Evolutionary conservation across 2,797 vertebrate species (phyloP).

Genomic region (Anguilla pacifica): DNA sequence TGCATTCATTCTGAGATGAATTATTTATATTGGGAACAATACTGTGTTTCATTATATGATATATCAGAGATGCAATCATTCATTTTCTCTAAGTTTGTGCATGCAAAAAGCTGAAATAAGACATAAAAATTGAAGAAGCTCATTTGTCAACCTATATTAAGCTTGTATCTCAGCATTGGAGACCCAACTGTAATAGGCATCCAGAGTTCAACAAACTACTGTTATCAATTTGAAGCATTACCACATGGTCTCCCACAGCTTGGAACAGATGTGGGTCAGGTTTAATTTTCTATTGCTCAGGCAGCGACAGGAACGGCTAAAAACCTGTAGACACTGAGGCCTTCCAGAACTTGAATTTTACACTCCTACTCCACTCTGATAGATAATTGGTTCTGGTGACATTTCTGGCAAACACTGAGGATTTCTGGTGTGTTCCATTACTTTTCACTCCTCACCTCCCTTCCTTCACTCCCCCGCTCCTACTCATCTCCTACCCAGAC

Average conservation of each 20-base stretch:
- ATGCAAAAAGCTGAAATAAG: neutral
- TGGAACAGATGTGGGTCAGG: neutral
- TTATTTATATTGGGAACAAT: constrained; percentile 24
- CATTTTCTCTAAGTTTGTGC: neutral
- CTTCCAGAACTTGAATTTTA: too few species aligned
- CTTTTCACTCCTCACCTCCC: too few species aligned
- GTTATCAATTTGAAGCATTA: constrained; percentile 25
- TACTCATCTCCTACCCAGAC: too few species aligned
- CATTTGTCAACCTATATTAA: constrained; percentile 8
- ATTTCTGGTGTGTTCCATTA: too few species aligned
- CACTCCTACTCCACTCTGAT: too few species aligned
- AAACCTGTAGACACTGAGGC: neutral
- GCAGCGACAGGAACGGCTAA: neutral
- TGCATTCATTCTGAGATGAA: constrained; percentile 10
- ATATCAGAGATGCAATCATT: constrained; percentile 13
- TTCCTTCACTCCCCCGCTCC: too few species aligned
- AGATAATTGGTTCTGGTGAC: too few species aligned
- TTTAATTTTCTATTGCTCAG: constrained; percentile 12
- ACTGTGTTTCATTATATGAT: constrained; percentile 19
- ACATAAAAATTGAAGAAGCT: constrained; percentile 8
- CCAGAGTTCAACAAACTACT: neutral
- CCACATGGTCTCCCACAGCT: neutral
- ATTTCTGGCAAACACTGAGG: too few species aligned
- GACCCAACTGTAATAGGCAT: neutral
- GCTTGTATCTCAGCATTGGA: neutral